phyloP scores from a whole-genome alignment of 2,888 invertebrate species.

The Coecobrya sp. region DNA sequence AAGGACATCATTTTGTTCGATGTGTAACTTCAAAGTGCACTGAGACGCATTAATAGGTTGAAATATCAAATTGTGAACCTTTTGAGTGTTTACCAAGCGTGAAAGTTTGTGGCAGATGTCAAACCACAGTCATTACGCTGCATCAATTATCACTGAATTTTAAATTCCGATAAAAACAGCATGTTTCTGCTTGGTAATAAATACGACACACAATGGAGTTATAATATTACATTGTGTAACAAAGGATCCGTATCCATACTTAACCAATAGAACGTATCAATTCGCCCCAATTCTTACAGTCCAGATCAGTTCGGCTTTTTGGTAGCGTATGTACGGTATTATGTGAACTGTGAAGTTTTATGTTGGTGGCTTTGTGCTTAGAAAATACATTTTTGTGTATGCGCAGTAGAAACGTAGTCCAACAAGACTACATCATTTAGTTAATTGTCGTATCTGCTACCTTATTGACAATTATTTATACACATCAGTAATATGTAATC shows the following conservation, averaged over 20 bases:
- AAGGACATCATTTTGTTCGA: background rate
- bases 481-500: too few species aligned
- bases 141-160: background rate
- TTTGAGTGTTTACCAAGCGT: background rate
- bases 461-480: too few species aligned
- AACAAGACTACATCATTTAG: too few species aligned
- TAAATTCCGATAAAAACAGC: background rate
- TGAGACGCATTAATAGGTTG: background rate
- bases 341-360: too few species aligned
- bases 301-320: slow-evolving; percentile 18
- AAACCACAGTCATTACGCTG: slow-evolving; percentile 3
- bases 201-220: too few species aligned
- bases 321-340: too few species aligned
- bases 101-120: slow-evolving; percentile 54
- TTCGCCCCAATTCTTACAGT: background rate
- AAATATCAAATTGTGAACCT: background rate
- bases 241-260: too few species aligned
- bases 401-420: too few species aligned
- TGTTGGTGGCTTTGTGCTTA: too few species aligned
- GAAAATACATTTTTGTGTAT: too few species aligned
- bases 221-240: too few species aligned
- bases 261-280: background rate
- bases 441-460: too few species aligned
- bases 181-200: slow-evolving; percentile 11
- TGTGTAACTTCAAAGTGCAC: background rate